A percentile compares a stretch with the other conserved stretches of the same genome.
These are phyloP conservation scores for Naso thynnoides DNA, from an alignment of 2,797 vertebrate species.

Conservation along the genomic window DNA sequence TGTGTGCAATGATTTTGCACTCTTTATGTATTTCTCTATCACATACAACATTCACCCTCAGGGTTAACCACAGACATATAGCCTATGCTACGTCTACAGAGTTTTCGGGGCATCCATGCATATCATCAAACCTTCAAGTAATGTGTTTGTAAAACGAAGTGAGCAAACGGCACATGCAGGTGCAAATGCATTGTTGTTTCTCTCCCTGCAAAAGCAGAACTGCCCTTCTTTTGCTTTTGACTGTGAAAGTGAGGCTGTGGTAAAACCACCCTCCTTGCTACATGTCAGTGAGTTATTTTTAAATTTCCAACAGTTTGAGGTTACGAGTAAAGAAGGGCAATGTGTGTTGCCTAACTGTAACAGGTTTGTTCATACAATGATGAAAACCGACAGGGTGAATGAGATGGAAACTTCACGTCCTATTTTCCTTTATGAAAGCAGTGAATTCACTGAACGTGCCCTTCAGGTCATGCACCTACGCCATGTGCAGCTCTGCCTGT, in stretches of 20 bases:
- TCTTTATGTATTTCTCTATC: conserved; percentile 2
- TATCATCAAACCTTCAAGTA: background rate
- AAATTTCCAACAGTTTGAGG: conserved; percentile 62
- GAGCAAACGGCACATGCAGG: conserved; percentile 20
- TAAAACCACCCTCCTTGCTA: conserved; percentile 65
- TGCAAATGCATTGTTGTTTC: conserved; percentile 28
- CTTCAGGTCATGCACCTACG: conserved; percentile 44
- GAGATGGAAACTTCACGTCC: background rate
- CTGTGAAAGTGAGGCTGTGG: conserved; percentile 62
- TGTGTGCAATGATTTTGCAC: background rate
- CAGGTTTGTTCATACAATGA: conserved; percentile 25
- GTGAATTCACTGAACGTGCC: conserved; percentile 18
- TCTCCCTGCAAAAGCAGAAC: conserved; percentile 52
- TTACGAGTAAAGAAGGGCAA: conserved; percentile 36
- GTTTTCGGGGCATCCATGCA: background rate
- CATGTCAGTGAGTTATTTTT: conserved; percentile 70
- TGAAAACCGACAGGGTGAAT: conserved; percentile 19
- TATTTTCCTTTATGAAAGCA: conserved; percentile 6
- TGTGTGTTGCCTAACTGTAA: conserved; percentile 32
- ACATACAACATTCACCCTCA: background rate
- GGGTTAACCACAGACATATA: background rate
- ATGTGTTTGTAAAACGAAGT: conserved; percentile 32
- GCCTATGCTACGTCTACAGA: background rate
- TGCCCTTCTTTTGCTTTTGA: conserved; percentile 42
- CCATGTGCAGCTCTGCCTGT: conserved; percentile 67